phyloP scores from a whole-genome alignment of 2,797 vertebrate species.

The Centropyge bicolor region DNA sequence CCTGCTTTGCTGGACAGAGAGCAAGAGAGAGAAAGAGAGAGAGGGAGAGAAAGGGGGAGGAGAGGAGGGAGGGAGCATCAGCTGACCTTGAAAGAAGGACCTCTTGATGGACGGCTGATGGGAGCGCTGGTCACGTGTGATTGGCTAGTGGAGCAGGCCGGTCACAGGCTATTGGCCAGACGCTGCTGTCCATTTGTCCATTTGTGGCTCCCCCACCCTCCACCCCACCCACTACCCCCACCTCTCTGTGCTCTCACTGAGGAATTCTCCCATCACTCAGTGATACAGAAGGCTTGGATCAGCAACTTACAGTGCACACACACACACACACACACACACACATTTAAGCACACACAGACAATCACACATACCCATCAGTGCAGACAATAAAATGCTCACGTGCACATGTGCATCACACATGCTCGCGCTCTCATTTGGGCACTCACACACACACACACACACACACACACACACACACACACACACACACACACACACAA shows the following conservation, averaged over 20 bases:
- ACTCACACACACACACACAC: too few relatives aligned
- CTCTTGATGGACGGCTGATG: constrained; percentile 76
- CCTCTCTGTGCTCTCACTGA: constrained; percentile 48
- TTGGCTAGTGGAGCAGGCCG: constrained; percentile 63
- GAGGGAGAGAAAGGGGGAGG: background rate
- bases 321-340: constrained; percentile 26
- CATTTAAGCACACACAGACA: constrained; percentile 14
- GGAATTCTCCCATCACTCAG: constrained; percentile 75
- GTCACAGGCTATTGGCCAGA: constrained; percentile 76
- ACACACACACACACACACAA: background rate
- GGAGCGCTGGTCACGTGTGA: constrained; percentile 77
- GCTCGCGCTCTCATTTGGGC: constrained; percentile 9
- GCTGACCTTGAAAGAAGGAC: constrained; percentile 84
- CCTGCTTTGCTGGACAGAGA: constrained; percentile 43
- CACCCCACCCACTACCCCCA: constrained; percentile 11
- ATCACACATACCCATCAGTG: constrained; percentile 34
- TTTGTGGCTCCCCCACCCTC: constrained; percentile 40
- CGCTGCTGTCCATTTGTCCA: constrained; percentile 59
- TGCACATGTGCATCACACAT: constrained; percentile 30
- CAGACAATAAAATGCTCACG: constrained; percentile 33
- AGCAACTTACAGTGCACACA: constrained; percentile 62
- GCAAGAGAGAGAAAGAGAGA: background rate
- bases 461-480: background rate
- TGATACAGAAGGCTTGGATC: constrained; percentile 76
- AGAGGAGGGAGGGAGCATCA: constrained; percentile 55